Evolutionary conservation across 1,140 invertebrate genomes (phyloP), one percentile per base, ranked within the genome.

Genomic region (Drosophila saltans): DNA sequence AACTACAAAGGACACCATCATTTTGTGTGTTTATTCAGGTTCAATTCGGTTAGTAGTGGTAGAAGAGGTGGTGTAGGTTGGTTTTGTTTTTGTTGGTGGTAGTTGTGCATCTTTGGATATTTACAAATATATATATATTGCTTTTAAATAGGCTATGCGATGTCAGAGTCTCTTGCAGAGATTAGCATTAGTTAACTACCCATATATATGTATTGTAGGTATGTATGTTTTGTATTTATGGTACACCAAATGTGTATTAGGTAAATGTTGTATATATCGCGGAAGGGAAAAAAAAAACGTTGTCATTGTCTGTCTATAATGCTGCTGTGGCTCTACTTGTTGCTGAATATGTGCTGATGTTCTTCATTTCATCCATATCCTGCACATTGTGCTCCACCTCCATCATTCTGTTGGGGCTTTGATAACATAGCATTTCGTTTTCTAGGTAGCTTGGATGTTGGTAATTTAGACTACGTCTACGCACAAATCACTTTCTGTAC

Each of bases 381-480:
- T 5, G 3, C 33, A 36, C 33, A 41, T 16, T 0, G 11, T 41
- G 1, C 10, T n/a, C 3, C 11, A 43, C 7, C 57, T 36, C 33
- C 33, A 39, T 39, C 56, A 10, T 58, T 58, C n/a, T 69, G 71
- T 48, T 58, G 57, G n/a, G 7, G 63, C 52, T 62, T 40, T 48
- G 16, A 33, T 59, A 69, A 52, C 69, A 80, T 36, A 67, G 64
- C 82, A 79, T 58, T 41, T 56, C 30, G 63, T 33, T 77, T 88
- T 88, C 80, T 79, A 79, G 83, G 77, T 78, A 85, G 81, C 28
- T 57, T 43, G 41, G 41, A 57, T 33, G 55, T 52, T 52, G 45
- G 45, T 52, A 26, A 10, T 88, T 88, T 88, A 83, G 83, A 89
- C 83, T 86, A 86, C 82, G 82, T 86, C 83, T 88, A 86, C 83